phyloP scores from a whole-genome alignment of 2,797 vertebrate genomes.

The Crocodylus rhombifer region DNA sequence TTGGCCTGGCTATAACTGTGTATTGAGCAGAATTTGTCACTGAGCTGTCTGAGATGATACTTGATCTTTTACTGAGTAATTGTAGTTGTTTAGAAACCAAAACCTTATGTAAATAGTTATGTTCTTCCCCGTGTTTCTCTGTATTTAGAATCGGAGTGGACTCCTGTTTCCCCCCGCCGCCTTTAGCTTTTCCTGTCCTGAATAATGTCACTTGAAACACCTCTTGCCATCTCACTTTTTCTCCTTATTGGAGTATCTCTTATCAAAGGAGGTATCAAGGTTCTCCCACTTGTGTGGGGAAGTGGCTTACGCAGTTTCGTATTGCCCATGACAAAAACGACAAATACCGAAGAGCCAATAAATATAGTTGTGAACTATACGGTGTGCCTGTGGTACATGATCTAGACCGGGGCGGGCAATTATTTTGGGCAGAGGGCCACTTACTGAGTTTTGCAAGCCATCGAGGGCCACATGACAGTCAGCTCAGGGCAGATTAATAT shows the following conservation, averaged over 20 bases:
- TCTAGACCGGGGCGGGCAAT: background rate
- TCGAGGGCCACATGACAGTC: no score
- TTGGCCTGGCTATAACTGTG: no score
- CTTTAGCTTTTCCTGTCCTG: background rate
- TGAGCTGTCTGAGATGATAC: background rate
- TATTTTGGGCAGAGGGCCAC: no score
- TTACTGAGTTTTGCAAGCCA: no score
- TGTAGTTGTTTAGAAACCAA: background rate
- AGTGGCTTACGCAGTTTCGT: background rate
- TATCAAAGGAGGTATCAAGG: background rate
- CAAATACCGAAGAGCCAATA: background rate
- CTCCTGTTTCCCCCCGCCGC: background rate
- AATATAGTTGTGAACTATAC: background rate
- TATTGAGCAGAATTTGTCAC: background rate
- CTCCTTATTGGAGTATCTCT: background rate
- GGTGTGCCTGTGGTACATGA: background rate
- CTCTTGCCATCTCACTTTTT: background rate
- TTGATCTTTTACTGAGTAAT: background rate
- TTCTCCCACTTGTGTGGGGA: background rate
- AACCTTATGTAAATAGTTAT: background rate
- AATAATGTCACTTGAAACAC: background rate
- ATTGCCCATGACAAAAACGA: background rate
- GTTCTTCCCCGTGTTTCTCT: background rate
- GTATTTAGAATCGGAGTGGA: no score
- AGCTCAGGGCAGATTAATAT: no score